Evolutionary conservation across 2,888 invertebrate genomes (phyloP), one percentile per base, ranked within the genome.

Genomic region (Villa cingulata): DNA sequence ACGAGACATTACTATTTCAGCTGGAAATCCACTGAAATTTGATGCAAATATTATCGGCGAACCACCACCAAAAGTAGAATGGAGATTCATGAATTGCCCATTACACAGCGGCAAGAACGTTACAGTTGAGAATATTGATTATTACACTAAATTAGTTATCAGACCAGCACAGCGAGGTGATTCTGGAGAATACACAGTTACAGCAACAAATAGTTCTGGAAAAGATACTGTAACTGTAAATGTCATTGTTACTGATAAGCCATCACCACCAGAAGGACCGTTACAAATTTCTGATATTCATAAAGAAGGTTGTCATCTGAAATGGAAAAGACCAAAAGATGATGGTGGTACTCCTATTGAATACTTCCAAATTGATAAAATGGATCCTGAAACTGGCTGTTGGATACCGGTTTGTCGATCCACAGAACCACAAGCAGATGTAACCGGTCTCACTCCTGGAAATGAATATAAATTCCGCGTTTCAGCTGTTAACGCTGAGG

Each of bases 391-490:
- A 58, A 87, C 87, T 45, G 89, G 89, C 7, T 80, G 81, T 62
- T 90, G 90, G 90, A 80, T 88, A 54, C 89, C 90, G 1, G 88
- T 87, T 61, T 87, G 86, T 17, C 76, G 88, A 54, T 78, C 87
- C 14, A 79, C 80, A 37, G 90, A 90, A 57, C 86, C 88, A 29
- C 80, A 77, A 61, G 76, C 84, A 57, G 86, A 89, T 58, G 83
- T 90, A 1, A 83, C 82, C 56, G 86, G 87, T 38, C 71, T 97
- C 55, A 91, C 85, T 54, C 83, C 90, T 49, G 85, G 90, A 62
- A 83, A 89, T 66, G 88, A 95, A 72, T 97, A 96, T 71, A 86
- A 86, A 72, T 97, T 97, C 81, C 78, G 96, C 49, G 95, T 97
- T 6, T 78, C 86, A 5, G 97, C 97, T 42, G 89, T 96, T 15